A percentile compares a stretch with the other conserved stretches of the same genome.
Evolutionary conservation across 37 sponge, comb jelly and placozoan species (phyloP).

Genomic region (Chondrilla cf. caribensis): DNA sequence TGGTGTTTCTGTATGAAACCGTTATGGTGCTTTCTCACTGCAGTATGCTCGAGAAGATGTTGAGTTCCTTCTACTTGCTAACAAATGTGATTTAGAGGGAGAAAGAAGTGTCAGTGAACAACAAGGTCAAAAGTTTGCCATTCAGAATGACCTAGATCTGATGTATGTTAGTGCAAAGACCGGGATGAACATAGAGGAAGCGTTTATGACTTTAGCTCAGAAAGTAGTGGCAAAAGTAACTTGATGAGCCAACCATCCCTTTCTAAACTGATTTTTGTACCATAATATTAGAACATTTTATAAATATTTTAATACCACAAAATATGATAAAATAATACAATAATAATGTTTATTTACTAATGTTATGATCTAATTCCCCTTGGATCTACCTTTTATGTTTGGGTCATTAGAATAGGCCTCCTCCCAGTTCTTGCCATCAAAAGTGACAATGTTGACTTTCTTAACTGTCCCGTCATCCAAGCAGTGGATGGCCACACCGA

Average conservation of each 20-base stretch:
- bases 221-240: background rate
- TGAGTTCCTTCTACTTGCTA: background rate
- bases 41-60: too few relatives aligned
- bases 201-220: background rate
- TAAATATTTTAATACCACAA: too few relatives aligned
- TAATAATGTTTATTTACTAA: too few relatives aligned
- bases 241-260: background rate
- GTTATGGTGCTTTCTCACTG: too few relatives aligned
- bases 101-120: background rate
- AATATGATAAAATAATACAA: too few relatives aligned
- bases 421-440: constrained; percentile 92
- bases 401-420: constrained; percentile 40
- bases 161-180: background rate
- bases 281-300: too few relatives aligned
- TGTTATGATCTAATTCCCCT: background rate
- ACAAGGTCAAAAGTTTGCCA: background rate
- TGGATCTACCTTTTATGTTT: constrained; percentile 50
- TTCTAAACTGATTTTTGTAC: background rate
- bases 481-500: constrained; percentile 73
- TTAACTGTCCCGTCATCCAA: constrained; percentile 63
- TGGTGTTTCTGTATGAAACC: too few relatives aligned
- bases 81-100: background rate
- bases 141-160: background rate
- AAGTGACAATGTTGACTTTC: constrained; percentile 31
- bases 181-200: background rate